These are phyloP conservation scores for Conops quadrifasciatus DNA, from an alignment of 2,888 invertebrate genomes.

Conservation along the genomic window DNA sequence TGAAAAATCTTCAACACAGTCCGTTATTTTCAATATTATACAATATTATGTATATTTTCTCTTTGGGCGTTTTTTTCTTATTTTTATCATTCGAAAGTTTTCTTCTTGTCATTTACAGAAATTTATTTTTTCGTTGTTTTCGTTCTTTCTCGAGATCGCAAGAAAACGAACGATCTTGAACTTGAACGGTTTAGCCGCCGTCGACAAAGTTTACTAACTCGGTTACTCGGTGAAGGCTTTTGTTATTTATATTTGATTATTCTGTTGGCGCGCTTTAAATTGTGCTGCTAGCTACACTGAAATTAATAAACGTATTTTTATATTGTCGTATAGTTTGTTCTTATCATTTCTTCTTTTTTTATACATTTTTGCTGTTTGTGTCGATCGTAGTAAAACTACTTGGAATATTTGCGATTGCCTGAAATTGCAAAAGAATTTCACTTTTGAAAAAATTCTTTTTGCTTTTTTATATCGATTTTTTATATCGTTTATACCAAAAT, in stretches of 20 bases:
- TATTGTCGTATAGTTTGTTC: background rate
- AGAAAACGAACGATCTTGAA: conserved; percentile 8
- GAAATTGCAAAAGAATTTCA: no score
- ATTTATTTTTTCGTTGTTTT: background rate
- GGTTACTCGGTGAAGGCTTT: conserved; percentile 25
- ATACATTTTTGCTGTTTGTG: background rate
- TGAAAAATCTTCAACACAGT: no score
- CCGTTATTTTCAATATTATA: no score
- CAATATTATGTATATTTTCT: no score
- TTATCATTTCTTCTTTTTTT: background rate
- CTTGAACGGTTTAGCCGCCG: conserved; percentile 2
- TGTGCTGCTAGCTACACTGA: background rate
- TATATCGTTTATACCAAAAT: no score
- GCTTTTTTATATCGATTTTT: no score
- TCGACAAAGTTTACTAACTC: background rate
- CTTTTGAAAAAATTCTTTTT: no score
- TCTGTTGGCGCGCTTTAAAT: background rate
- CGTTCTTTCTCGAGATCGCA: background rate
- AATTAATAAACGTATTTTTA: no score
- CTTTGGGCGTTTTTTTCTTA: background rate
- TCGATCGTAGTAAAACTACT: background rate
- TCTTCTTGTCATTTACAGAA: background rate
- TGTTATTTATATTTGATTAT: conserved; percentile 14
- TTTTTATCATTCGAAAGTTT: background rate
- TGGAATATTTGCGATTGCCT: background rate